Percentiles rank a stretch among this genome's conserved stretches.
These are phyloP conservation scores for Myiotriccus ornatus DNA, from an alignment of 2,797 vertebrate genomes.

Conservation along the genomic window DNA sequence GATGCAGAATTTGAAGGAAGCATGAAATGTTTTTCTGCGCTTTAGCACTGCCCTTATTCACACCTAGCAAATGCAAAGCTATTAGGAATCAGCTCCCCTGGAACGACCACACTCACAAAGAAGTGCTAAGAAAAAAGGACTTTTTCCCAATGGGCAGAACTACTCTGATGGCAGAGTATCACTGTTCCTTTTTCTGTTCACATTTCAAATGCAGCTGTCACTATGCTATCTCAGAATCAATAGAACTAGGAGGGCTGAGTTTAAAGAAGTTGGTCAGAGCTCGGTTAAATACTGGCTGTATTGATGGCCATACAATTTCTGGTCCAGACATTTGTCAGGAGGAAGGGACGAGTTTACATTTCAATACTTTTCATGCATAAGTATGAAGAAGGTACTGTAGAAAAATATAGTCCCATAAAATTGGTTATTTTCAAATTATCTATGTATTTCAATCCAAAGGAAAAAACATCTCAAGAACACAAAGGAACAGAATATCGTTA, in stretches of 20 bases:
- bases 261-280: not conserved
- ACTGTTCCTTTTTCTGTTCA: not conserved
- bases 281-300: not conserved
- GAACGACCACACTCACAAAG: not conserved
- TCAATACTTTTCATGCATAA: not conserved
- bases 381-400: not conserved
- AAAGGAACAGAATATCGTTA: not conserved
- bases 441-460: not conserved
- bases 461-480: not conserved
- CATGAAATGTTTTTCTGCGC: not conserved
- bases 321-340: not conserved
- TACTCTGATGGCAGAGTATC: not conserved
- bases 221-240: not conserved
- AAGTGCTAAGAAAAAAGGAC: not conserved
- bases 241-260: not conserved
- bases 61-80: not conserved
- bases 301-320: not conserved
- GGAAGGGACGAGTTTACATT: not conserved
- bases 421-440: not conserved
- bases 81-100: not conserved
- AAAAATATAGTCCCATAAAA: not conserved
- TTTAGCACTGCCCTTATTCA: not conserved
- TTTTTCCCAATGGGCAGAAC: not conserved
- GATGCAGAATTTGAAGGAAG: not conserved
- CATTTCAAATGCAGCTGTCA: not conserved